phyloP scores from a whole-genome alignment of 1,140 invertebrate genomes.

The Andricus grossulariae region DNA sequence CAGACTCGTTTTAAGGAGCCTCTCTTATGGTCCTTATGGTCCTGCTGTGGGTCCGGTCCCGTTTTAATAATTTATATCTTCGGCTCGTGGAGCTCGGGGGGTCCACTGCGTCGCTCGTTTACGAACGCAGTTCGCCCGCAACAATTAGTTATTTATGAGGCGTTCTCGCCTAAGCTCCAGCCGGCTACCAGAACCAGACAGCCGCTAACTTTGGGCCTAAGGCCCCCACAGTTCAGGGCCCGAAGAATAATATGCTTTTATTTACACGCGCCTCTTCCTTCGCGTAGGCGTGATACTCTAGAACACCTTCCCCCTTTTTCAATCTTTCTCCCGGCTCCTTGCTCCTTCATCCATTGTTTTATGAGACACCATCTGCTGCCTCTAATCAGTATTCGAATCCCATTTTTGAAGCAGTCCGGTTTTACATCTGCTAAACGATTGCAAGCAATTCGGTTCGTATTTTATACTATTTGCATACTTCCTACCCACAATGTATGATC shows the following conservation, averaged over 20 bases:
- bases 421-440: background rate
- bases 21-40: conserved; percentile 38
- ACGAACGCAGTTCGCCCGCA: conserved; percentile 60
- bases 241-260: conserved; percentile 61
- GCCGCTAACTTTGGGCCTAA: conserved; percentile 40
- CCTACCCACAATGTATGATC: background rate
- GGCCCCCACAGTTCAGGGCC: conserved; percentile 45
- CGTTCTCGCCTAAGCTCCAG: conserved; percentile 52
- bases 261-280: conserved; percentile 53
- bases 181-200: conserved; percentile 54
- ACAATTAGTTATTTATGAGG: conserved; percentile 69
- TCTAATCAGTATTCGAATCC: conserved; percentile 28
- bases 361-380: conserved; percentile 22
- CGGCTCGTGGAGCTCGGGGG: conserved; percentile 63
- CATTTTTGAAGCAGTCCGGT: conserved; percentile 10
- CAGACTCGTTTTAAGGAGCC: conserved; percentile 52
- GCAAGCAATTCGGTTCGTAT: conserved; percentile 1
- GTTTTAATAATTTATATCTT: conserved; percentile 68
- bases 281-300: conserved; percentile 49
- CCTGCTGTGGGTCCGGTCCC: conserved; percentile 59
- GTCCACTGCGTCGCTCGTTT: conserved; percentile 63
- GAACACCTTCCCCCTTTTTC: background rate
- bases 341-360: conserved; percentile 44
- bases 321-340: conserved; percentile 3
- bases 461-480: conserved; percentile 21